Conservation (phyloP, 2,888 invertebrate genomes). For the Clostera curtula region DNA sequence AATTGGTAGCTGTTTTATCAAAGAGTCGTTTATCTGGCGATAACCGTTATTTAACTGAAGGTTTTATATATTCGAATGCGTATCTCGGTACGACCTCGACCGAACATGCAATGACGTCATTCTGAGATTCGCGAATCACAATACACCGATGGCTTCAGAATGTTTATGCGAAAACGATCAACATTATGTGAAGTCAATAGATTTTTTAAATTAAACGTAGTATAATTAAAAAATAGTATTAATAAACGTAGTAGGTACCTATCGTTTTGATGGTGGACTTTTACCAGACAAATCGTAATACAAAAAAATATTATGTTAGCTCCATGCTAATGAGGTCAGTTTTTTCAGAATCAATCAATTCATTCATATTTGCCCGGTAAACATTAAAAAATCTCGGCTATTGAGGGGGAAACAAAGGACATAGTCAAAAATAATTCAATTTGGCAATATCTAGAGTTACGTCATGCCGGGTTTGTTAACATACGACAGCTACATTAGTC, state of each 20-base stretch:
- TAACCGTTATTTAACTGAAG: conserved; percentile 8
- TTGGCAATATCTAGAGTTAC: conserved; percentile 11
- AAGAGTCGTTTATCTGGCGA: no score
- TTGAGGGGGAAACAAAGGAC: conserved; percentile 3
- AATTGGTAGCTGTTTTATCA: no score
- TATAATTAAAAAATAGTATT: no score
- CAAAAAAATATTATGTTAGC: no score
- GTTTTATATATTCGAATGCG: conserved; percentile 7
- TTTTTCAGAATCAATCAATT: no score
- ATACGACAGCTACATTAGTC: conserved; percentile 16
- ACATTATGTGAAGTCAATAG: background rate
- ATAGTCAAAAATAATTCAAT: conserved; percentile 4
- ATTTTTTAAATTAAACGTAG: background rate
- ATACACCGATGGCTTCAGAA: conserved; percentile 2
- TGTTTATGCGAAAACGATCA: conserved; percentile 1
- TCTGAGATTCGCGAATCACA: conserved; percentile 16
- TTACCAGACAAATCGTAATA: no score
- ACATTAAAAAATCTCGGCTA: background rate
- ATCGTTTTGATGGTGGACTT: background rate
- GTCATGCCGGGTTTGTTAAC: conserved; percentile 12
- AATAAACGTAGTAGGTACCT: no score
- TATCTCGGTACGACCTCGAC: conserved; percentile 30
- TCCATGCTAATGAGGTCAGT: no score
- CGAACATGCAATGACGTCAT: conserved; percentile 36
- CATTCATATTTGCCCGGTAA: no score